Evolutionary conservation across 2,888 invertebrate species (phyloP).

Genomic region (Osedax fenrisi): DNA sequence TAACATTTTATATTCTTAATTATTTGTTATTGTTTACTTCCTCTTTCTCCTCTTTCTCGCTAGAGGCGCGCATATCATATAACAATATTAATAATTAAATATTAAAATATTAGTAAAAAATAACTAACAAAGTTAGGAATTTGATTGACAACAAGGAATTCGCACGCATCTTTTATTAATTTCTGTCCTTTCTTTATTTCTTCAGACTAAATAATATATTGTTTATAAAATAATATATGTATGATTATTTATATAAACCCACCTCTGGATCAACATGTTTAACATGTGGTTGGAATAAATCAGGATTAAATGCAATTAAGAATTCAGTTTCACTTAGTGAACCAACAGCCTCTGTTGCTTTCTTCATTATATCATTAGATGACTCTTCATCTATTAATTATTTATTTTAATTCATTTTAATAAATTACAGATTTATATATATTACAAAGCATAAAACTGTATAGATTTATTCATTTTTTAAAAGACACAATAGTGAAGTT

Average conservation of each 20-base stretch:
- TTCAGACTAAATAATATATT: conserved; percentile 51
- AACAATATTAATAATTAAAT: too few relatives aligned
- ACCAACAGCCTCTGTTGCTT: conserved; percentile 78
- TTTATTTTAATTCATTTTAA: too few relatives aligned
- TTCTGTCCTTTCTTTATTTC: conserved; percentile 70
- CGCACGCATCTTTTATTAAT: conserved; percentile 83
- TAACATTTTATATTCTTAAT: too few relatives aligned
- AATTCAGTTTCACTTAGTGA: conserved; percentile 89
- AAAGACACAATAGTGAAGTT: too few relatives aligned
- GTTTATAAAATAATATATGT: neutral
- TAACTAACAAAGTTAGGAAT: conserved; percentile 80
- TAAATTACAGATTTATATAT: too few relatives aligned
- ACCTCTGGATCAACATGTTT: conserved; percentile 64
- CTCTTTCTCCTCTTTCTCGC: too few relatives aligned
- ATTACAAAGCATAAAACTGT: too few relatives aligned
- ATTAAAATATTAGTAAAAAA: too few relatives aligned
- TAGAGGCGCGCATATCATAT: too few relatives aligned
- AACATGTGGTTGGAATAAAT: conserved; percentile 89
- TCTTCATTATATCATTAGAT: conserved; percentile 69
- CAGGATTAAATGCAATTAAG: conserved; percentile 93
- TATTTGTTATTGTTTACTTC: too few relatives aligned
- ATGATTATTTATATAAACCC: conserved; percentile 19
- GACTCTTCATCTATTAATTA: conserved; percentile 61
- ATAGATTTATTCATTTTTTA: too few relatives aligned
- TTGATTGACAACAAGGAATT: conserved; percentile 80